Percentiles rank a stretch among this genome's conserved stretches.
These are phyloP conservation scores for Platichthys flesus DNA, from an alignment of 2,113 vertebrate species.

Conservation along the genomic window DNA sequence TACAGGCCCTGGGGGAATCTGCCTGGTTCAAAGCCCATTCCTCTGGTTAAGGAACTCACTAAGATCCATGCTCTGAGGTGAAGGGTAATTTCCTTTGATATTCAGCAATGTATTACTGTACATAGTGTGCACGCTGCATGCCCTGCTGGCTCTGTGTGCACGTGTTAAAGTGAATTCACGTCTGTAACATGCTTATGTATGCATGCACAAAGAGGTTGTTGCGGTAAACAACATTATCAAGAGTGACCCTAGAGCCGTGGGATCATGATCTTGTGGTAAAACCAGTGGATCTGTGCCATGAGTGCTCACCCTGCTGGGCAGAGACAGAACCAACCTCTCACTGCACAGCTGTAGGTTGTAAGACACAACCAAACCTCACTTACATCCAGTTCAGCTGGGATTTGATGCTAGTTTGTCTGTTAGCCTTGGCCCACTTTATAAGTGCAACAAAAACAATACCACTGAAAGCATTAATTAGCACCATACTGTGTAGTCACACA, in stretches of 20 bases:
- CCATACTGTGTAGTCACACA: neutral
- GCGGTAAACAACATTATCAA: constrained; percentile 51
- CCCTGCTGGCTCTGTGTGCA: constrained; percentile 56
- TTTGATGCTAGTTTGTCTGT: constrained; percentile 54
- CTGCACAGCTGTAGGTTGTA: constrained; percentile 8
- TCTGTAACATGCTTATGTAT: constrained; percentile 58
- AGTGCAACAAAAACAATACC: constrained; percentile 54
- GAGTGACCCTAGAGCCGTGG: constrained; percentile 5
- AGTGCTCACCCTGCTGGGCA: neutral
- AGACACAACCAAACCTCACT: constrained; percentile 19
- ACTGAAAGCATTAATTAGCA: constrained; percentile 58
- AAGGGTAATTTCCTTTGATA: constrained; percentile 85
- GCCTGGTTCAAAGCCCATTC: constrained; percentile 84
- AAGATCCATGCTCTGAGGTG: constrained; percentile 82
- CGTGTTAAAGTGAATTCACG: constrained; percentile 28
- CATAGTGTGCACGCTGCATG: constrained; percentile 67
- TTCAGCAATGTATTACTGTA: constrained; percentile 78
- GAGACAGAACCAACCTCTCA: constrained; percentile 21
- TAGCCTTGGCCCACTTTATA: constrained; percentile 70
- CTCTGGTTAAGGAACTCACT: constrained; percentile 80
- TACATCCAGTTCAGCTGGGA: constrained; percentile 35
- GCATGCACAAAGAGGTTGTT: constrained; percentile 25
- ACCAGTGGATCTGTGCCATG: constrained; percentile 18
- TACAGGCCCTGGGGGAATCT: constrained; percentile 78
- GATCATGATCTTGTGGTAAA: constrained; percentile 20